Conservation (phyloP, 2,113 vertebrate genomes). For the Grammomys surdaster region DNA sequence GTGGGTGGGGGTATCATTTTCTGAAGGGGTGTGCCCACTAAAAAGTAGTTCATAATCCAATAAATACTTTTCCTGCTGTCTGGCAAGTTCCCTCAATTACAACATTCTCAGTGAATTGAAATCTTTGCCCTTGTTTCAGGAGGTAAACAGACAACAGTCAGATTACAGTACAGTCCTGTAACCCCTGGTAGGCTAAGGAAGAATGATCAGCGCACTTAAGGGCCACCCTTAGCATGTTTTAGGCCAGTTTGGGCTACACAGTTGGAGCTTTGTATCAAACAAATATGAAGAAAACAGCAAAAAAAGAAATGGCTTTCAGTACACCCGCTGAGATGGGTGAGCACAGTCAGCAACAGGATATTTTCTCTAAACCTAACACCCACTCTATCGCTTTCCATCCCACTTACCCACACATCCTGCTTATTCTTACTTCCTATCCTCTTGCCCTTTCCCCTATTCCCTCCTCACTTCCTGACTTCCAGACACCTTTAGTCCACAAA, state of each 20-base stretch:
- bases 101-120: background rate
- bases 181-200: background rate
- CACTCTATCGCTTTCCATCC: background rate
- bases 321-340: background rate
- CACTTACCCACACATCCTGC: background rate
- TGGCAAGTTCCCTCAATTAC: background rate
- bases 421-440: background rate
- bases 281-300: background rate
- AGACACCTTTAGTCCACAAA: background rate
- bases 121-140: background rate
- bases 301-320: background rate
- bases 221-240: no score
- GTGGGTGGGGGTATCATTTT: background rate
- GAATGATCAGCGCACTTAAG: background rate
- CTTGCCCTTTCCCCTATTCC: background rate
- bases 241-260: background rate
- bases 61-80: background rate
- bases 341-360: background rate
- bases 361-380: background rate
- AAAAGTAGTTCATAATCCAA: background rate
- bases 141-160: background rate
- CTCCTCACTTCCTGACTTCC: constrained; percentile 2
- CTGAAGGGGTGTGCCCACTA: background rate
- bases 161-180: background rate
- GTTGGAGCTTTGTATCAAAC: background rate